These are phyloP conservation scores for Oophaga sylvatica DNA, from an alignment of 2,797 vertebrate genomes.

Conservation along the genomic window DNA sequence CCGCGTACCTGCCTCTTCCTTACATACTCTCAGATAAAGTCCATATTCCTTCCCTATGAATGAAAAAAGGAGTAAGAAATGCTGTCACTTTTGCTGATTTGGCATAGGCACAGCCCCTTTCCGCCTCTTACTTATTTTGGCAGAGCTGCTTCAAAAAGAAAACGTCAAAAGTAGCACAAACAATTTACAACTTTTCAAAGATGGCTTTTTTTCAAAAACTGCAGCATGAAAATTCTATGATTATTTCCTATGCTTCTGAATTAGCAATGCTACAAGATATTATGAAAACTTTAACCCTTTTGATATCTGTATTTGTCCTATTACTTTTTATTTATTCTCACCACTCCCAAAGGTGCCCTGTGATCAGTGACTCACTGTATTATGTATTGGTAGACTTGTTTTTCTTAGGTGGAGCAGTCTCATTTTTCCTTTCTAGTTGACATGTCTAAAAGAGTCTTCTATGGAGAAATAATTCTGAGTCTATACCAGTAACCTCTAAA, in stretches of 20 bases:
- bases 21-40: background rate
- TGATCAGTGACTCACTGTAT: background rate
- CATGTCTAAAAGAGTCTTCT: background rate
- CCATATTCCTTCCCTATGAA: background rate
- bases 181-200: too few relatives aligned
- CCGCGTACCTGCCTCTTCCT: too few relatives aligned
- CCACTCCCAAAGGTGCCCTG: background rate
- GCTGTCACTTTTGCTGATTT: too few relatives aligned
- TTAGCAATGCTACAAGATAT: background rate
- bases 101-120: too few relatives aligned
- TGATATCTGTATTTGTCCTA: background rate
- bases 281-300: background rate
- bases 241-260: too few relatives aligned
- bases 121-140: too few relatives aligned
- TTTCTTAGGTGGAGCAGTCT: background rate
- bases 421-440: background rate
- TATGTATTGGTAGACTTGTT: background rate
- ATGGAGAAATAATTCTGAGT: background rate
- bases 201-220: too few relatives aligned
- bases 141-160: too few relatives aligned
- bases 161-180: too few relatives aligned
- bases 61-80: too few relatives aligned
- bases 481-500: too few relatives aligned
- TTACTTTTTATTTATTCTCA: background rate
- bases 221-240: too few relatives aligned